phyloP scores from a whole-genome alignment of 1,140 invertebrate species.

The Phocides pigmalion region DNA sequence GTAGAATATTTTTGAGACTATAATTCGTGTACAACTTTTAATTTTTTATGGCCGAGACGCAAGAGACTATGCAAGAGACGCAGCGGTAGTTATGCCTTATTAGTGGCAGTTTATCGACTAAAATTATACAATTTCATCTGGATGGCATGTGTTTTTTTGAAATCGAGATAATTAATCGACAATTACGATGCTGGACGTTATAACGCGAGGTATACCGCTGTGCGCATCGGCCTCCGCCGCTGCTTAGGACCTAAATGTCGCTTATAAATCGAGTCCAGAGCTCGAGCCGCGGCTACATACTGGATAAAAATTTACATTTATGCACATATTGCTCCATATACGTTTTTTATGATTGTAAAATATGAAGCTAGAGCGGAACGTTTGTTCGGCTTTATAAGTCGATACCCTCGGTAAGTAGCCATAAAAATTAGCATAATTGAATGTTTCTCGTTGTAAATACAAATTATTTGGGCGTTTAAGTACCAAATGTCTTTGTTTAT shows the following conservation, averaged over 20 bases:
- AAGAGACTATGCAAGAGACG: constrained; percentile 48
- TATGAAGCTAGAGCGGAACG: constrained; percentile 72
- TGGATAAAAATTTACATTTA: constrained; percentile 80
- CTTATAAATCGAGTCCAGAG: constrained; percentile 60
- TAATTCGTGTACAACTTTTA: constrained; percentile 59
- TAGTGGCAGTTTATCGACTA: constrained; percentile 61
- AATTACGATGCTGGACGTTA: constrained; percentile 77
- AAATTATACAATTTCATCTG: constrained; percentile 77
- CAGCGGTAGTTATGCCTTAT: constrained; percentile 70
- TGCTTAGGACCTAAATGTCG: constrained; percentile 60
- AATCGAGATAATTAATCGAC: constrained; percentile 79
- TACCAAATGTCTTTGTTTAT: constrained; percentile 65
- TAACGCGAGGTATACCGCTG: constrained; percentile 72
- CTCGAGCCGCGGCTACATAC: constrained; percentile 43
- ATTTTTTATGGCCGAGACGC: constrained; percentile 58
- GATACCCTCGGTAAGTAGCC: constrained; percentile 64
- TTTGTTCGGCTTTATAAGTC: constrained; percentile 66
- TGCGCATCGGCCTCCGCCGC: constrained; percentile 52
- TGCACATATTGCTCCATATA: constrained; percentile 83
- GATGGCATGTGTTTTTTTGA: constrained; percentile 76
- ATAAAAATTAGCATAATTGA: constrained; percentile 82
- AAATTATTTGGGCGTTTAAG: constrained; percentile 66
- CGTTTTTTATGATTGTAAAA: constrained; percentile 80
- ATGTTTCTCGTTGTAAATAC: constrained; percentile 71
- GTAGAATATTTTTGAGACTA: constrained; percentile 54